A percentile compares a stretch with the other conserved stretches of the same genome.
Evolutionary conservation across 2,888 invertebrate genomes (phyloP).

Genomic region (Microplitis manilae): DNA sequence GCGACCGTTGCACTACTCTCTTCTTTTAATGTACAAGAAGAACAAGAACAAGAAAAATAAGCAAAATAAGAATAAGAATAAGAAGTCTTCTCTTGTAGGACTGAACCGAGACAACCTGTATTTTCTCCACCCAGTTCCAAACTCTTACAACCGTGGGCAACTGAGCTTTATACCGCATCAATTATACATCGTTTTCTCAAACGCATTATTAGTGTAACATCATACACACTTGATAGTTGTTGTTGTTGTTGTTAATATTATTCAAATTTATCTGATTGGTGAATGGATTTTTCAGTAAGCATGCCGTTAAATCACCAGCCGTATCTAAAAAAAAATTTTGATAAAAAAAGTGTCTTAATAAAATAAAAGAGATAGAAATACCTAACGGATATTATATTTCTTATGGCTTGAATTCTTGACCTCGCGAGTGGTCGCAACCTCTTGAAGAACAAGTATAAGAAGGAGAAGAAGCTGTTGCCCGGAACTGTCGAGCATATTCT

Average conservation of each 20-base stretch:
- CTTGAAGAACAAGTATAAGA: conserved; percentile 39
- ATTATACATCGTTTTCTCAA: conserved; percentile 66
- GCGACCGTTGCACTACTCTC: conserved; percentile 62
- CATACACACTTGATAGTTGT: conserved; percentile 39
- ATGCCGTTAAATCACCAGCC: neutral
- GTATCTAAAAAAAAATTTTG: neutral
- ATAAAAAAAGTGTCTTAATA: neutral
- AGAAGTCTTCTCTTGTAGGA: conserved; percentile 48
- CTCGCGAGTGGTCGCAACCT: conserved; percentile 56
- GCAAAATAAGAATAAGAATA: neutral
- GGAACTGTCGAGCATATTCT: conserved; percentile 54
- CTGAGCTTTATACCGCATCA: conserved; percentile 59
- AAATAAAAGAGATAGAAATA: conserved; percentile 34
- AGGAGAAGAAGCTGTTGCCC: conserved; percentile 45
- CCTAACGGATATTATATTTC: conserved; percentile 50
- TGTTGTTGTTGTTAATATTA: conserved; percentile 1
- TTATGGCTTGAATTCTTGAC: conserved; percentile 60
- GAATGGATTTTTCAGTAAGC: too few species aligned
- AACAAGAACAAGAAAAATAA: neutral
- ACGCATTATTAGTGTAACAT: conserved; percentile 66
- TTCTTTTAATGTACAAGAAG: neutral
- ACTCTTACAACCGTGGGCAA: conserved; percentile 52
- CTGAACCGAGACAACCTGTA: conserved; percentile 69
- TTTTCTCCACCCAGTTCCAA: conserved; percentile 70
- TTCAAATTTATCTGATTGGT: neutral